Conservation (phyloP, 2,113 vertebrate species). For the Ophiodon elongatus region DNA sequence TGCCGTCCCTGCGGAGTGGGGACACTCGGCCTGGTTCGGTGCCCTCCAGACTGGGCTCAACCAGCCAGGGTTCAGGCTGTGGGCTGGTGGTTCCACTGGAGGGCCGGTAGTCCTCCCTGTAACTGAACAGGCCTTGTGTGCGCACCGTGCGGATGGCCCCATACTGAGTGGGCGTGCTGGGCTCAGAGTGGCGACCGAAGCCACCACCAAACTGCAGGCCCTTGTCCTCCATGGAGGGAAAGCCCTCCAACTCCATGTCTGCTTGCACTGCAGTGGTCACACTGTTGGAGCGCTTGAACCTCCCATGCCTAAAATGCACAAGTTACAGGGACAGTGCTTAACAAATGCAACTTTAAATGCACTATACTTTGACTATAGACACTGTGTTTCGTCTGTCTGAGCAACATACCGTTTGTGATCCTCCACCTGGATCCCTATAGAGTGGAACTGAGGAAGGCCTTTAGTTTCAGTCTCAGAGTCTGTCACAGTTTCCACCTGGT, state of each 20-base stretch:
- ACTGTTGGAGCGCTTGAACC: slow-evolving; percentile 98
- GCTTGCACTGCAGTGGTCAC: slow-evolving; percentile 98
- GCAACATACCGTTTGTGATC: slow-evolving; percentile 91
- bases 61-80: slow-evolving; percentile 92
- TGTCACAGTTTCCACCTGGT: slow-evolving; percentile 95
- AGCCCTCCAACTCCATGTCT: slow-evolving; percentile 95
- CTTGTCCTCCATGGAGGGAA: slow-evolving; percentile 96
- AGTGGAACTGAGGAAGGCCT: slow-evolving; percentile 95
- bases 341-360: not conserved
- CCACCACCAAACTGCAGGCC: slow-evolving; percentile 95
- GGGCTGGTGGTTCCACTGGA: slow-evolving; percentile 91
- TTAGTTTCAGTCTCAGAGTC: slow-evolving; percentile 95
- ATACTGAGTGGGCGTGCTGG: slow-evolving; percentile 97
- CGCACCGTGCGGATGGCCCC: slow-evolving; percentile 95
- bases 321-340: not conserved
- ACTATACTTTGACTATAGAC: not conserved
- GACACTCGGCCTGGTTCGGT: slow-evolving; percentile 89
- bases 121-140: slow-evolving; percentile 98
- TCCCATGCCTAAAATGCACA: slow-evolving; percentile 85
- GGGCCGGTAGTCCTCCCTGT: slow-evolving; percentile 94
- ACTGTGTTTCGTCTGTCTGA: not conserved
- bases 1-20: slow-evolving; percentile 91
- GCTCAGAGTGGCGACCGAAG: slow-evolving; percentile 95
- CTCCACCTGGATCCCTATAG: slow-evolving; percentile 96
- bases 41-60: slow-evolving; percentile 87